Evolutionary conservation across 2,113 vertebrate genomes (phyloP).

Genomic region (Cariama cristata): DNA sequence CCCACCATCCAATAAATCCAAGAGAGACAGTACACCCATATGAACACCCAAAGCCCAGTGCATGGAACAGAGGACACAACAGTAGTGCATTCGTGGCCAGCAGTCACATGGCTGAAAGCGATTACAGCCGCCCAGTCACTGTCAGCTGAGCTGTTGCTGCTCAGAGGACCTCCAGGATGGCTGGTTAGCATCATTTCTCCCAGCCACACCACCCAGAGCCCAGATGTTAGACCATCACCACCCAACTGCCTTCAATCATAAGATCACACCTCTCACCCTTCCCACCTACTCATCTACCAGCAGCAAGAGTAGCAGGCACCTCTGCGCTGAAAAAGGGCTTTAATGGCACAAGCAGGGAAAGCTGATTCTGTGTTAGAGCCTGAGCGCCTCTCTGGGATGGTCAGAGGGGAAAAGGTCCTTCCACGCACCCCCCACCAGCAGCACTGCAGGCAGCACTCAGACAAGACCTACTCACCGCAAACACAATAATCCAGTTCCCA

Average conservation of each 20-base stretch:
- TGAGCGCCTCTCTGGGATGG: not conserved
- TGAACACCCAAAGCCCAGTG: not conserved
- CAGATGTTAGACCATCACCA: not conserved
- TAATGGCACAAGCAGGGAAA: not conserved
- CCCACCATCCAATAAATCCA: not conserved
- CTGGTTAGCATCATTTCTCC: not conserved
- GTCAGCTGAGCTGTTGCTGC: not conserved
- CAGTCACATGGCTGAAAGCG: accelerated
- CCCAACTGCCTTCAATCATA: not conserved
- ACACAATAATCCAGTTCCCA: not conserved
- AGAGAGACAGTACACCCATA: not conserved
- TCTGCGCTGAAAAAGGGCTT: not conserved
- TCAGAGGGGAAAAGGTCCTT: not conserved
- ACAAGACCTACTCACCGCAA: not conserved
- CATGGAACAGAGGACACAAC: not conserved
- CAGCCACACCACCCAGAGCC: not conserved
- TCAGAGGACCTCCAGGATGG: not conserved
- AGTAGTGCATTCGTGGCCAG: not conserved
- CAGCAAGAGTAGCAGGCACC: not conserved
- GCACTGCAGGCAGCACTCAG: not conserved
- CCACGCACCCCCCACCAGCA: not conserved
- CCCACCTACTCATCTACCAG: not conserved
- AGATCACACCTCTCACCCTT: not conserved
- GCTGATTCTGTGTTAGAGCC: not conserved
- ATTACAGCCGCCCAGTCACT: not conserved